Evolutionary conservation across 2,113 vertebrate species (phyloP).

Genomic region (Prolemur simus): DNA sequence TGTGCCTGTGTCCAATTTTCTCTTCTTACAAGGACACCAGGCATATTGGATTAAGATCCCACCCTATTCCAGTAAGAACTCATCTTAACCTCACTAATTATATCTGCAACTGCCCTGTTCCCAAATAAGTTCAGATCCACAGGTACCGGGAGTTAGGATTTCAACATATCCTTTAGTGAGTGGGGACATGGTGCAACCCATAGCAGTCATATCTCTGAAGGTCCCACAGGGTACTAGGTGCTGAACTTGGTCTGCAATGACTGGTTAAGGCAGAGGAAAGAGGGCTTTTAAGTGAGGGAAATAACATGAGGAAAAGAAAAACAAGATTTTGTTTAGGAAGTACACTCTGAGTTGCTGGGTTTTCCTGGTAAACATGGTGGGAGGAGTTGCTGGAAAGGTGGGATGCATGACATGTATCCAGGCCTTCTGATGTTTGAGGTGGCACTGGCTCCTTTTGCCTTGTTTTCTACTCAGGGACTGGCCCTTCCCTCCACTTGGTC

Average conservation of each 20-base stretch:
- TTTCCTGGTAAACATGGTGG: neutral
- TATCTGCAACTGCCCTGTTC: neutral
- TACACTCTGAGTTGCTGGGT: neutral
- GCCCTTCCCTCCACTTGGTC: neutral
- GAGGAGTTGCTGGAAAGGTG: neutral
- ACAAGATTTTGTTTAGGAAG: neutral
- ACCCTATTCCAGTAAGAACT: neutral
- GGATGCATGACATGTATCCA: neutral
- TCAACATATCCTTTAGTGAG: neutral
- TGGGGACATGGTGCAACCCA: no score
- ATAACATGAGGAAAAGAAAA: neutral
- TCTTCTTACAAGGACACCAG: neutral
- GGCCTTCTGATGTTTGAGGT: neutral
- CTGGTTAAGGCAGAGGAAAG: neutral
- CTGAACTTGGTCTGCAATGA: neutral
- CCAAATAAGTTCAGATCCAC: neutral
- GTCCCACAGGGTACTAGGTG: neutral
- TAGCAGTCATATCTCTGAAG: neutral
- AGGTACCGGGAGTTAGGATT: neutral
- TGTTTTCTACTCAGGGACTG: neutral
- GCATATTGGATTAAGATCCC: neutral
- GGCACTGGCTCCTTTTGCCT: neutral
- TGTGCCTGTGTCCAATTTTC: neutral
- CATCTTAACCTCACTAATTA: neutral
- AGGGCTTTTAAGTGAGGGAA: neutral